A percentile compares a stretch with the other conserved stretches of the same genome.
Conservation (phyloP, 2,888 invertebrate species). For the Acrobasis repandana region DNA sequence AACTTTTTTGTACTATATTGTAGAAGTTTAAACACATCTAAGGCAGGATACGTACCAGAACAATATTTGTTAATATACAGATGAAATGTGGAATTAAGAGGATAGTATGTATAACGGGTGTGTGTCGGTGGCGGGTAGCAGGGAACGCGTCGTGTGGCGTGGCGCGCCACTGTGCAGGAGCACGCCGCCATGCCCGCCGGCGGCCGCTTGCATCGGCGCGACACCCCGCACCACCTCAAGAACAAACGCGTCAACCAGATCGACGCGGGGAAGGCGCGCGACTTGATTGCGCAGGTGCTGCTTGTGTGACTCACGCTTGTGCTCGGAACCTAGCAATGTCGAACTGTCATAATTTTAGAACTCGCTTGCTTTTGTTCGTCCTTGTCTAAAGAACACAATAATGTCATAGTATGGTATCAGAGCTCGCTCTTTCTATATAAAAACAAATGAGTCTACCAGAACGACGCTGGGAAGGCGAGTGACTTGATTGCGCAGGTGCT, state of each 20-base stretch:
- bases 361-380: too few relatives aligned
- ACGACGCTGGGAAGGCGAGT: too few relatives aligned
- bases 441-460: too few relatives aligned
- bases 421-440: too few relatives aligned
- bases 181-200: slow-evolving; percentile 65
- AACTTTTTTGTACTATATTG: too few relatives aligned
- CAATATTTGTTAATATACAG: background rate
- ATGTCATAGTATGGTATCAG: too few relatives aligned
- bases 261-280: slow-evolving; percentile 68
- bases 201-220: slow-evolving; percentile 91
- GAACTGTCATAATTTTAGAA: background rate
- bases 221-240: slow-evolving; percentile 99
- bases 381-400: too few relatives aligned
- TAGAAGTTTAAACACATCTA: too few relatives aligned
- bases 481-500: too few relatives aligned
- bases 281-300: slow-evolving; percentile 76
- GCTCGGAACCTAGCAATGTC: background rate
- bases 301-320: slow-evolving; percentile 20
- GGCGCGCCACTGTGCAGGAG: slow-evolving; percentile 74
- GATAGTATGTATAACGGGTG: slow-evolving; percentile 11
- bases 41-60: background rate
- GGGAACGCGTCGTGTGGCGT: slow-evolving; percentile 76
- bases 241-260: slow-evolving; percentile 93
- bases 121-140: slow-evolving; percentile 51
- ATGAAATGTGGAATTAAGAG: slow-evolving; percentile 1